Evolutionary conservation across 30 jellyfish, hydroid and myxozoan genomes (phyloP).

Genomic region (Clytia hemisphaerica): DNA sequence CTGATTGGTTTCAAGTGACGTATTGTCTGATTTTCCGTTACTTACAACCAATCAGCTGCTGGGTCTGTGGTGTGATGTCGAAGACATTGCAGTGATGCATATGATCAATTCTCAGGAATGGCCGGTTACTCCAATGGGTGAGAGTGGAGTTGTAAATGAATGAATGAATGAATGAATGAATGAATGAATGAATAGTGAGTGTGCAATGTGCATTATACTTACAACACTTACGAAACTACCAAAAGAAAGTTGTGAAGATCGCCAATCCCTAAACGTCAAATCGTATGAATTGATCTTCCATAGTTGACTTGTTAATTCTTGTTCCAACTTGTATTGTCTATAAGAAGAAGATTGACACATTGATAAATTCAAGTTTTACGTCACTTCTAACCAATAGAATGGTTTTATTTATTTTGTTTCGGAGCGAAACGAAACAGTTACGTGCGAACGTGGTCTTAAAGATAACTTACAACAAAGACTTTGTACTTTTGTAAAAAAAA

Average conservation of each 20-base stretch:
- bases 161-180: conserved; percentile 4
- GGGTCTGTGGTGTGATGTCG: no score
- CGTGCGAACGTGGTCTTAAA: no score
- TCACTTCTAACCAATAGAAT: background rate
- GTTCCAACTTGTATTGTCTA: conserved; percentile 79
- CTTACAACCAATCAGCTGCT: no score
- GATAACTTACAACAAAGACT: no score
- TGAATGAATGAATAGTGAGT: background rate
- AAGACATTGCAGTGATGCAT: no score
- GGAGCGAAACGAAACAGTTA: conserved; percentile 20
- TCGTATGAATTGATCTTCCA: conserved; percentile 77
- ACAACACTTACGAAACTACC: background rate
- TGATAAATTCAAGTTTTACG: background rate
- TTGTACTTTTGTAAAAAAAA: no score
- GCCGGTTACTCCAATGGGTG: no score
- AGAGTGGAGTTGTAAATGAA: background rate
- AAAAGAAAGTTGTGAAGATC: background rate
- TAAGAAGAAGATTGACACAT: background rate
- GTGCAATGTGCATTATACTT: background rate
- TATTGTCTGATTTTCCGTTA: no score
- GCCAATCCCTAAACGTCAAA: conserved; percentile 15
- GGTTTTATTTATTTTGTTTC: conserved; percentile 15
- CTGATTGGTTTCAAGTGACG: no score
- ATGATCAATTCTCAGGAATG: no score
- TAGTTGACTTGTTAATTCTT: conserved; percentile 76